Percentiles rank a stretch among this genome's conserved stretches.
Conservation (phyloP, 2,888 invertebrate genomes). For the Drosophila sordidapex region DNA sequence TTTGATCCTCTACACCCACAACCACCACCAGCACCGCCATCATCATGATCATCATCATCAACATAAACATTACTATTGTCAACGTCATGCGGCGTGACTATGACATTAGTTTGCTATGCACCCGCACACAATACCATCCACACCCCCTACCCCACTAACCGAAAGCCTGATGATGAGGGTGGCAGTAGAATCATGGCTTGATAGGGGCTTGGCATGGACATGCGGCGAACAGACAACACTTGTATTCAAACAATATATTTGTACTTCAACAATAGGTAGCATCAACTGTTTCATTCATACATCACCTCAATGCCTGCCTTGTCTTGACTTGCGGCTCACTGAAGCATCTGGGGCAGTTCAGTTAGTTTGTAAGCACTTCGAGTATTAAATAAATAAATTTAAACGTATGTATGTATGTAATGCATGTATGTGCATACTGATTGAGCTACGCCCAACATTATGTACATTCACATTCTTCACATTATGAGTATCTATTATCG, state of each 20-base stretch:
- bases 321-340: conserved; percentile 22
- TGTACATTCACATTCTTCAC: not conserved
- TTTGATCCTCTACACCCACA: not conserved
- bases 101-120: conserved; percentile 68
- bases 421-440: not conserved
- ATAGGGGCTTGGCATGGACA: conserved; percentile 2
- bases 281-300: conserved; percentile 43
- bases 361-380: conserved; percentile 6
- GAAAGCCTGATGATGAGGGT: not conserved
- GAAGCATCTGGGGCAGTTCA: conserved; percentile 15
- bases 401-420: not conserved
- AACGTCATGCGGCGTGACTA: conserved; percentile 72
- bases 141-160: not conserved
- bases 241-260: conserved; percentile 51
- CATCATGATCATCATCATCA: conserved; percentile 15
- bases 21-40: not conserved
- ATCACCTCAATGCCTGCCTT: conserved; percentile 41
- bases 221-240: conserved; percentile 49
- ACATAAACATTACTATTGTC: conserved; percentile 60
- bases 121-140: conserved; percentile 32
- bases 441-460: not conserved
- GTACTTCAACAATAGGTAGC: conserved; percentile 42
- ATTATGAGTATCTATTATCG: not conserved
- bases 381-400: not conserved
- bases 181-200: conserved; percentile 7